Base-by-base conservation (phyloP, 1,140 invertebrate genomes). In the Calosoma granatense region DNA sequence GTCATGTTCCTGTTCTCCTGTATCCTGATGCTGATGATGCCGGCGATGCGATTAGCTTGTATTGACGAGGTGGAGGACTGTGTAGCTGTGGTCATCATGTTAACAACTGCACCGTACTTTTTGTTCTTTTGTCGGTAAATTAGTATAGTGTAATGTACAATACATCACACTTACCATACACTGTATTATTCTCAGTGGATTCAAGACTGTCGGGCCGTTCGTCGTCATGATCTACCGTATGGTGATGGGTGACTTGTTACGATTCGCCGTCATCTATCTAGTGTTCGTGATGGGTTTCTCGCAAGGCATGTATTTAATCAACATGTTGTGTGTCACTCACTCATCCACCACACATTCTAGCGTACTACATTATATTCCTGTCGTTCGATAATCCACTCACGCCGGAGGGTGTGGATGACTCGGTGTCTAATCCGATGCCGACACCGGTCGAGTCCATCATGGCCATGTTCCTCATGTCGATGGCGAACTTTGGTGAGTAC, bases 221-320 rank as follows among this genome's bases (percentile, higher is more conserved):
- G 95, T 99, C 2, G 93, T 97, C 54, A 99, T 98, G 96, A 96
- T 98, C 60, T 98, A 99, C 74, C 83, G 93, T 61, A 99, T 99
- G 92, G 88, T 99, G 19, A 89, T 90, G 78, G 93, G 92, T 59
- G 96, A 99, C 75, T 73, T 99, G 15, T 73, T 97, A 4, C 80
- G 95, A 63, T 99, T 98, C 73, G 92, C 95, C 39, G 89, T 87
- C 22, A 98, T 99, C 66, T 98, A 98, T 71, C 74, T 93, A 43
- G 92, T 99, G 0, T 98, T 99, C 68, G 90, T 98, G 0, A 86
- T 97, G 81, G 95, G 95, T 59, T 98, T 98, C 71, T 95, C 95
- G 14, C 95, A 98, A 87, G 88, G 88, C 89, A 80, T 15, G 6
- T 22, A 19, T n/a, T 52, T 59, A 19, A 51, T 47, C 53, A 23